Conservation (phyloP, 2,888 invertebrate species). For the Girardia tigrina region DNA sequence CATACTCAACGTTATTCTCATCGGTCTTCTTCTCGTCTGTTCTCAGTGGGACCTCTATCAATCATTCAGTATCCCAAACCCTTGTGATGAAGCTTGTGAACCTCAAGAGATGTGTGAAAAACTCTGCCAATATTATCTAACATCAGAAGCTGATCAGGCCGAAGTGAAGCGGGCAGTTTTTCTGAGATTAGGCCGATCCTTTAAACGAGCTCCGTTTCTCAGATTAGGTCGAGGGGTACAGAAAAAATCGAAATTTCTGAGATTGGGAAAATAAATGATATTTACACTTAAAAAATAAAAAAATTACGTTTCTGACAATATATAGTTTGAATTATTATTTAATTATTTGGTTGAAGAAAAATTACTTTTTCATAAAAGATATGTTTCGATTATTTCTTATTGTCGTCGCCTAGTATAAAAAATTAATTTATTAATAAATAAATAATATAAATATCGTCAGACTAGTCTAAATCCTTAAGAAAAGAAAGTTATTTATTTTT, state of each 20-base stretch:
- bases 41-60: not conserved
- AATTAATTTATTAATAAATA: no score
- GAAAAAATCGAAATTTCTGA: slow-evolving; percentile 1
- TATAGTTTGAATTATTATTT: no score
- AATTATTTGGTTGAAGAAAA: no score
- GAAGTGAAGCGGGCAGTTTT: not conserved
- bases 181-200: not conserved
- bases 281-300: no score
- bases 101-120: slow-evolving; percentile 4
- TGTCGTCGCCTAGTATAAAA: no score
- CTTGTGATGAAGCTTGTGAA: not conserved
- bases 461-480: no score
- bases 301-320: no score
- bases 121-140: not conserved
- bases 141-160: not conserved
- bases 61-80: not conserved
- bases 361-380: no score
- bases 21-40: not conserved
- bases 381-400: no score
- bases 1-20: not conserved
- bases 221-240: not conserved
- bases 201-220: not conserved
- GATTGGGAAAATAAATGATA: not conserved
- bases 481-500: no score
- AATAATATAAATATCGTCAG: no score